Evolutionary conservation across 2,797 vertebrate genomes (phyloP).

Genomic region (Ctenosaura bakeri): DNA sequence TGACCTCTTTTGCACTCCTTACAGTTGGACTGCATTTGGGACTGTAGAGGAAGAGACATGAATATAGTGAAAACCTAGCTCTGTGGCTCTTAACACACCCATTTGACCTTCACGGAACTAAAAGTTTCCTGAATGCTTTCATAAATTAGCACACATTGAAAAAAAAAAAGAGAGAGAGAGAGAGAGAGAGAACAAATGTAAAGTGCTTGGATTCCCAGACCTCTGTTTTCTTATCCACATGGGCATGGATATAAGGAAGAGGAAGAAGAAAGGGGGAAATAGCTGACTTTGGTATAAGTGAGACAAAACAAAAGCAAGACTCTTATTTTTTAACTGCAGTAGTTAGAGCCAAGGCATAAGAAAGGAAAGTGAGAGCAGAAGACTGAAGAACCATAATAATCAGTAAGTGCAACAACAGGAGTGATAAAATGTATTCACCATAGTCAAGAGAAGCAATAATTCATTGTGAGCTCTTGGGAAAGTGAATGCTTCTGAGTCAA

Average conservation of each 20-base stretch:
- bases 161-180: not conserved
- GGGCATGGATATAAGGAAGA: not conserved
- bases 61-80: not conserved
- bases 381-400: conserved; percentile 54
- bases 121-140: conserved; percentile 13
- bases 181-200: not conserved
- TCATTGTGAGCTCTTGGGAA: conserved; percentile 54
- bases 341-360: conserved; percentile 65
- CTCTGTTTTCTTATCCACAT: conserved; percentile 31
- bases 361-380: conserved; percentile 18
- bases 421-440: conserved; percentile 60
- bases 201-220: not conserved
- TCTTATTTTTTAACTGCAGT: conserved; percentile 40
- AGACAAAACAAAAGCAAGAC: conserved; percentile 47
- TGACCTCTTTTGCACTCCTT: not conserved
- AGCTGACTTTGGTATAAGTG: conserved; percentile 54
- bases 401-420: conserved; percentile 54
- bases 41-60: not conserved
- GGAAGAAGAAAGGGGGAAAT: conserved; percentile 11
- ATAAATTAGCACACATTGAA: not conserved
- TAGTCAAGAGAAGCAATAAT: conserved; percentile 52
- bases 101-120: not conserved
- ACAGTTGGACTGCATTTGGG: not conserved
- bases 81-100: not conserved
- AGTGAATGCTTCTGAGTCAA: conserved; percentile 46